Percentiles rank a stretch among this genome's conserved stretches.
phyloP scores from a whole-genome alignment of 35 echinoderm and acorn worm genomes.

The Ptychodera flava region DNA sequence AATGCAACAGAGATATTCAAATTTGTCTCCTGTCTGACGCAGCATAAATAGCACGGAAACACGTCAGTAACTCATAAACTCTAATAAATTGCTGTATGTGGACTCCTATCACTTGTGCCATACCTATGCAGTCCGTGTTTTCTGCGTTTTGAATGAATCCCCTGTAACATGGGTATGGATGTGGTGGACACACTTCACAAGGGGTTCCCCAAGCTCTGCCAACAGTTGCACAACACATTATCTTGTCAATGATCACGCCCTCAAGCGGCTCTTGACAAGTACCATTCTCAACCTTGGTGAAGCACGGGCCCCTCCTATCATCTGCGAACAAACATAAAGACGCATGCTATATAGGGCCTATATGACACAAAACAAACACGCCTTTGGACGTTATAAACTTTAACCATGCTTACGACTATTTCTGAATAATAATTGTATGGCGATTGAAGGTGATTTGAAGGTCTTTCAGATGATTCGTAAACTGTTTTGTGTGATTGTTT shows the following conservation, averaged over 20 bases:
- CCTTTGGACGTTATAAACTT: too few relatives aligned
- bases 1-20: too few relatives aligned
- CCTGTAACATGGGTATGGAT: conserved; percentile 50
- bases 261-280: conserved; percentile 45
- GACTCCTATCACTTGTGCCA: too few relatives aligned
- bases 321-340: conserved; percentile 46
- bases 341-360: neutral
- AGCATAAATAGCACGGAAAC: too few relatives aligned
- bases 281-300: conserved; percentile 26
- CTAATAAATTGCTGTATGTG: too few relatives aligned
- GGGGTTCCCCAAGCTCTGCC: conserved; percentile 79
- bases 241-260: conserved; percentile 63
- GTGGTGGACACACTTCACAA: conserved; percentile 63
- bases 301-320: conserved; percentile 88
- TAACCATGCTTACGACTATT: too few relatives aligned
- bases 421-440: neutral
- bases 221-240: conserved; percentile 87
- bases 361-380: too few relatives aligned
- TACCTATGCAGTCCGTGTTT: neutral
- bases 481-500: neutral
- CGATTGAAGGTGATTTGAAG: neutral
- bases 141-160: conserved; percentile 40
- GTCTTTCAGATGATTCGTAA: neutral
- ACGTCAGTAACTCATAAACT: too few relatives aligned
- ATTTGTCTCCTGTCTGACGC: too few relatives aligned